A percentile compares a stretch with the other conserved stretches of the same genome.
Conservation (phyloP, 2,888 invertebrate species). For the Drosophila monieri region DNA sequence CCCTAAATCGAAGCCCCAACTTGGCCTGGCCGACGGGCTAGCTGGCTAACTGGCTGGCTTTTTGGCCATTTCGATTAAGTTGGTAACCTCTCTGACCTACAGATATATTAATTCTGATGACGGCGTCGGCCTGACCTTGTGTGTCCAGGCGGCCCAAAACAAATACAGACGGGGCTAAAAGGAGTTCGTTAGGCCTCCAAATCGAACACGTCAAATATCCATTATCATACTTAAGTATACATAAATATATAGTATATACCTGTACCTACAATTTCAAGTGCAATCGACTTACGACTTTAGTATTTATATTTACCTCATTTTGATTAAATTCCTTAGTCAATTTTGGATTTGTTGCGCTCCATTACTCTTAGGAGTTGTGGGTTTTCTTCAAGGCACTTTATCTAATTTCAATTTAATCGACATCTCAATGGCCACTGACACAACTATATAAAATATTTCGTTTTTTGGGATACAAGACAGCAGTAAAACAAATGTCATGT, state of each 20-base stretch:
- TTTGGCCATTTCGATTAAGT: slow-evolving; percentile 24
- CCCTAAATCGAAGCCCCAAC: slow-evolving; percentile 38
- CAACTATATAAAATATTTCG: background rate
- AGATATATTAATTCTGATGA: slow-evolving; percentile 38
- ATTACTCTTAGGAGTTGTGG: background rate
- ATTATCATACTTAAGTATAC: slow-evolving; percentile 33
- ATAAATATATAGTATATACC: slow-evolving; percentile 18
- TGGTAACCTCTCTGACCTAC: slow-evolving; percentile 43
- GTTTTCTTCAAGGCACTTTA: background rate
- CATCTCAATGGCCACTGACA: background rate
- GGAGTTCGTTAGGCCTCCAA: slow-evolving; percentile 14
- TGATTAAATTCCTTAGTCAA: slow-evolving; percentile 22
- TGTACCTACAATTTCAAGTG: slow-evolving; percentile 17
- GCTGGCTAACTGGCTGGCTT: slow-evolving; percentile 6
- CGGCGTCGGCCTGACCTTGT: slow-evolving; percentile 36
- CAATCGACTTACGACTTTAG: slow-evolving; percentile 11
- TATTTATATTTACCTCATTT: slow-evolving; percentile 26
- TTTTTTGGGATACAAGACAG: slow-evolving; percentile 14
- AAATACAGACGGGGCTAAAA: slow-evolving; percentile 28
- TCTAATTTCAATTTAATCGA: slow-evolving; percentile 3
- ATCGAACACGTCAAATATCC: slow-evolving; percentile 42
- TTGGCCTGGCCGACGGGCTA: slow-evolving; percentile 15
- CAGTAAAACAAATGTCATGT: slow-evolving; percentile 41
- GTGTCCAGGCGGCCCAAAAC: slow-evolving; percentile 35
- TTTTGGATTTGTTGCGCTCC: slow-evolving; percentile 19